These are phyloP conservation scores for Teleiodes luculella DNA, from an alignment of 2,888 invertebrate genomes.

Conservation along the genomic window DNA sequence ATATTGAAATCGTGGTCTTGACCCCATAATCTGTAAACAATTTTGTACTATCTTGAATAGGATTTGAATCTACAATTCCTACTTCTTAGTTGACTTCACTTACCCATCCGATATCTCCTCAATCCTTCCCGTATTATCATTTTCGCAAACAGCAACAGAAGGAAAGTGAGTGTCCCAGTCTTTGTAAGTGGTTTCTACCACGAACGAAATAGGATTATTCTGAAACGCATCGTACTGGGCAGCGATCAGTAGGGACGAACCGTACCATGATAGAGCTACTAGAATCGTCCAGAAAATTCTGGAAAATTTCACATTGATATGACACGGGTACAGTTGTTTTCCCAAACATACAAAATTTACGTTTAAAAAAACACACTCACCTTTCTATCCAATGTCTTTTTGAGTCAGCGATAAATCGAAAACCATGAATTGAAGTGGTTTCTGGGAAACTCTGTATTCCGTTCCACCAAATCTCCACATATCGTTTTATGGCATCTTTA, in stretches of 20 bases:
- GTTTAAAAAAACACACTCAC: slow-evolving; percentile 42
- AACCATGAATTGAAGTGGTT: slow-evolving; percentile 81
- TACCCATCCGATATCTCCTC: slow-evolving; percentile 83
- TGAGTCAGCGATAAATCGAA: slow-evolving; percentile 80
- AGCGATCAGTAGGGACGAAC: slow-evolving; percentile 75
- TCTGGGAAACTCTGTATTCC: slow-evolving; percentile 67
- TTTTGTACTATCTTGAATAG: too few species aligned
- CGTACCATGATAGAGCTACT: slow-evolving; percentile 80
- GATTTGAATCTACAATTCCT: too few species aligned
- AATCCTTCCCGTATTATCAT: slow-evolving; percentile 82
- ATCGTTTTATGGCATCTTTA: slow-evolving; percentile 42
- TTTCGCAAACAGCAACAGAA: slow-evolving; percentile 84
- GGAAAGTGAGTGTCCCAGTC: slow-evolving; percentile 88
- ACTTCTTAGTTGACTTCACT: slow-evolving; percentile 20
- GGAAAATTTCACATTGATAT: too few species aligned
- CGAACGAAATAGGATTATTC: slow-evolving; percentile 87
- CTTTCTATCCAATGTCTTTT: slow-evolving; percentile 81
- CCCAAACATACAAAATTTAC: background rate
- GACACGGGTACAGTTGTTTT: background rate
- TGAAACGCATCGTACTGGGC: slow-evolving; percentile 81
- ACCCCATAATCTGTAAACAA: slow-evolving; percentile 79
- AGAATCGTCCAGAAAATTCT: slow-evolving; percentile 82
- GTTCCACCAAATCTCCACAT: slow-evolving; percentile 68
- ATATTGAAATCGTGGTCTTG: slow-evolving; percentile 84
- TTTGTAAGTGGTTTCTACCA: slow-evolving; percentile 85